Percentiles rank a stretch among this genome's conserved stretches.
These are phyloP conservation scores for Drosophila buzzatii DNA, from an alignment of 2,888 invertebrate genomes.

Conservation along the genomic window DNA sequence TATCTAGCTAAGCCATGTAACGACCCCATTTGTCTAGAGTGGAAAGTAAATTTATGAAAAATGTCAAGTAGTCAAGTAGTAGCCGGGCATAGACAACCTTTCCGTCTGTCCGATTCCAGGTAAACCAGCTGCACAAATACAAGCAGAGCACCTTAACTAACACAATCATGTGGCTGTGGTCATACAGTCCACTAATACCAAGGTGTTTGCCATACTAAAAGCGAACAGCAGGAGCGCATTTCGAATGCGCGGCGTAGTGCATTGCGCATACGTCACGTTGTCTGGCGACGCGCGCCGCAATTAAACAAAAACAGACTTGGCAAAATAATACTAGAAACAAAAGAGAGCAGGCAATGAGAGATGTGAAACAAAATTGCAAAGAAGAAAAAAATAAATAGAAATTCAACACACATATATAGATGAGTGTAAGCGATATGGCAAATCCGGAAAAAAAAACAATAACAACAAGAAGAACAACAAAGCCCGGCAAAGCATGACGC, in stretches of 20 bases:
- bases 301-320: slow-evolving; percentile 24
- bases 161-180: neutral
- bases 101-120: slow-evolving; percentile 25
- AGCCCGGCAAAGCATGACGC: slow-evolving; percentile 60
- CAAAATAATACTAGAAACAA: slow-evolving; percentile 15
- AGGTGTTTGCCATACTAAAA: slow-evolving; percentile 19
- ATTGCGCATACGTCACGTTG: slow-evolving; percentile 76
- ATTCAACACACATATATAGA: slow-evolving; percentile 5
- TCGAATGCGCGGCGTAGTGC: slow-evolving; percentile 56
- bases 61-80: slow-evolving; percentile 2
- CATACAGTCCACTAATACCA: neutral
- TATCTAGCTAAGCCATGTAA: neutral
- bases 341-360: slow-evolving; percentile 24
- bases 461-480: slow-evolving; percentile 24
- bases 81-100: neutral
- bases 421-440: slow-evolving; percentile 61
- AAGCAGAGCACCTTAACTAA: slow-evolving; percentile 3
- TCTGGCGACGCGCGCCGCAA: slow-evolving; percentile 50
- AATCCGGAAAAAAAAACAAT: slow-evolving; percentile 23
- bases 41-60: slow-evolving; percentile 15
- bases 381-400: slow-evolving; percentile 2
- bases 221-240: slow-evolving; percentile 33
- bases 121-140: slow-evolving; percentile 32
- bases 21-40: slow-evolving; percentile 7
- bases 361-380: slow-evolving; percentile 33